These are phyloP conservation scores for Phodopus roborovskii DNA, from an alignment of 2,113 vertebrate genomes.

Conservation along the genomic window DNA sequence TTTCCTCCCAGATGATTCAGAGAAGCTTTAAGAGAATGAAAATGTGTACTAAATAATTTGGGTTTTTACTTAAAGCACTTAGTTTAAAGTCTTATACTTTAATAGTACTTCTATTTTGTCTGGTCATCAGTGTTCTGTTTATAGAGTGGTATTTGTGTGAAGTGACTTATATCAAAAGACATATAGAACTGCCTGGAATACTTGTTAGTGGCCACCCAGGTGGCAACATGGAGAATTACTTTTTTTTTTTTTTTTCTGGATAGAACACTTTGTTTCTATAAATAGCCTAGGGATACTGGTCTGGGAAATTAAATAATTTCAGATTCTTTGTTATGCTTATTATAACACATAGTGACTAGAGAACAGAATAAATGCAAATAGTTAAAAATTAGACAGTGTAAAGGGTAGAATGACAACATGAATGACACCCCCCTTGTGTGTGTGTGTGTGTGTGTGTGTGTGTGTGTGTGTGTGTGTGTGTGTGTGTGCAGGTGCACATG, in stretches of 20 bases:
- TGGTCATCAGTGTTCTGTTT: constrained; percentile 2
- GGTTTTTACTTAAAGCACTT: constrained; percentile 5
- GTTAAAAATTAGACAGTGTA: not conserved
- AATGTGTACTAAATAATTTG: not conserved
- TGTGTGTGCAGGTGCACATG: no score
- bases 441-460: not conserved
- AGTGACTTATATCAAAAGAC: constrained; percentile 51
- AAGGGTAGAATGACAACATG: not conserved
- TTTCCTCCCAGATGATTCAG: not conserved
- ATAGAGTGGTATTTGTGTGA: constrained; percentile 31
- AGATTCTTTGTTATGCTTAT: not conserved
- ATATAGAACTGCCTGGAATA: not conserved
- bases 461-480: not conserved
- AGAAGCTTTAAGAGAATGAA: not conserved
- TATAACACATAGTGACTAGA: not conserved
- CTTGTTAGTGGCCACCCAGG: not conserved
- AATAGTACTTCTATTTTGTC: constrained; percentile 30
- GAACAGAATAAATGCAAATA: not conserved
- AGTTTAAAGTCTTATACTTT: constrained; percentile 16
- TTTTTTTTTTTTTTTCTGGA: not conserved
- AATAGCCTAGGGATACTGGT: not conserved
- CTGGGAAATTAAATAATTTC: constrained; percentile 40
- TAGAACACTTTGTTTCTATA: constrained; percentile 14
- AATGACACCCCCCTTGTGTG: not conserved
- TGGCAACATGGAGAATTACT: constrained; percentile 25